Base-by-base conservation (phyloP, 2,797 vertebrate genomes). In the Darevskia nairensis region DNA sequence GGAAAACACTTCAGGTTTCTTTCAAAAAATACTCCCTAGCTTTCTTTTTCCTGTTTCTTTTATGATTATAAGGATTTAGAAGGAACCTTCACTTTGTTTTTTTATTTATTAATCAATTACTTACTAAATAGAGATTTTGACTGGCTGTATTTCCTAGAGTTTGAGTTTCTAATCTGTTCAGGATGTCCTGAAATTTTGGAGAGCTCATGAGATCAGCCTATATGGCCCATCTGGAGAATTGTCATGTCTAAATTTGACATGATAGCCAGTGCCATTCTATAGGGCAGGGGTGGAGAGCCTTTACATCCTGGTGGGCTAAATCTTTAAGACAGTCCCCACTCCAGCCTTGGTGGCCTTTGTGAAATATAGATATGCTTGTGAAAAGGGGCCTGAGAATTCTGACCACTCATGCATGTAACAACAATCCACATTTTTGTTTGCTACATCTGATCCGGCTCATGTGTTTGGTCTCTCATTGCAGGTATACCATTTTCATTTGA, bases 401-500 rank as follows among this genome's bases (percentile, higher is more conserved):
- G 15, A 5, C 32, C 10, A 3, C n/a, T 46, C 39, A 78, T 39
- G 74, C 88, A 77, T 27, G 17, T 90, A 85, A 19, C 29, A 84
- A 8, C 27, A 41, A 72, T 1, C 15, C 39, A 5, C 25, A 75
- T 83, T 64, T 64, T 74, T 23, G 85, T 90, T 74, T 61, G 85
- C 89, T 91, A 85, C 19, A 8, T 83, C 13, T 3, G 21, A 29
- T 55, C 86, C 93, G 39, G 39, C 4, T 64, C 32, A 15, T 59
- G 4, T 69, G 68, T 61, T 74, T n/a, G 1, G 44, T 89, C 35
- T 66, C 3, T 41, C 69, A 78, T 87, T 25, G 59, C 93, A 99
- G 99, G 98, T 68, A 98, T 98, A 23, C 97, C 99, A 0, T 97
- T 99, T 94, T 99, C 98, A 35, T 99, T 99, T 86, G 98, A 98